Conservation (phyloP, 2,113 vertebrate genomes). For the Hypocryptadius cinnamomeus region DNA sequence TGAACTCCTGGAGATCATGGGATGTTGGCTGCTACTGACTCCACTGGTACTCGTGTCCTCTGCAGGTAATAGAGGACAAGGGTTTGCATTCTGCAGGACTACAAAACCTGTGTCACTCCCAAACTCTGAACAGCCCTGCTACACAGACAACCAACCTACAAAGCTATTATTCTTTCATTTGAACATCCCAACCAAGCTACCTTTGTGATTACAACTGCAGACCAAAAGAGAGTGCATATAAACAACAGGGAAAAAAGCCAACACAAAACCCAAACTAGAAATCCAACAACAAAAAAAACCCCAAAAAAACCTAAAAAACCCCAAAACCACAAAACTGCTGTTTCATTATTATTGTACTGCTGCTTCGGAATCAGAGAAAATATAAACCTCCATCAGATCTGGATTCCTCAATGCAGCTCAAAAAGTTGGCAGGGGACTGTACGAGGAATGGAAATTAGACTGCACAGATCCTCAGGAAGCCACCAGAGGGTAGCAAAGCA, state of each 20-base stretch:
- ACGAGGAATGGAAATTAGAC: not conserved
- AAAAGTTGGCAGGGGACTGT: not conserved
- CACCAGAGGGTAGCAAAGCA: constrained; percentile 73
- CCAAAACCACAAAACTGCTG: not conserved
- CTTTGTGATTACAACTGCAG: not conserved
- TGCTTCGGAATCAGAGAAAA: not conserved
- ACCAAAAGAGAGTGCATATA: not conserved
- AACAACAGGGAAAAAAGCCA: not conserved
- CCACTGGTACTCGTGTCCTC: not conserved
- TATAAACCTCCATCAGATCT: not conserved
- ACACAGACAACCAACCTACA: not conserved
- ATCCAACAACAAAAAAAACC: not conserved
- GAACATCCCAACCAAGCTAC: not conserved
- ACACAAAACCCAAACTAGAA: not conserved
- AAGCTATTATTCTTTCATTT: not conserved
- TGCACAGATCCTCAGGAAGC: not conserved
- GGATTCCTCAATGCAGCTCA: not conserved
- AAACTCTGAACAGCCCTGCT: not conserved
- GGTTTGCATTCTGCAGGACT: not conserved
- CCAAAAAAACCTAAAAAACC: not conserved
- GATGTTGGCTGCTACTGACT: not conserved
- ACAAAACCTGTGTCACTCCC: rapidly evolving
- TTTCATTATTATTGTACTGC: not conserved
- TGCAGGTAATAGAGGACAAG: not conserved
- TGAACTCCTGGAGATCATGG: not conserved